Evolutionary conservation across 2,888 invertebrate genomes (phyloP), one percentile per base, ranked within the genome.

Genomic region (Synergus umbraculus): DNA sequence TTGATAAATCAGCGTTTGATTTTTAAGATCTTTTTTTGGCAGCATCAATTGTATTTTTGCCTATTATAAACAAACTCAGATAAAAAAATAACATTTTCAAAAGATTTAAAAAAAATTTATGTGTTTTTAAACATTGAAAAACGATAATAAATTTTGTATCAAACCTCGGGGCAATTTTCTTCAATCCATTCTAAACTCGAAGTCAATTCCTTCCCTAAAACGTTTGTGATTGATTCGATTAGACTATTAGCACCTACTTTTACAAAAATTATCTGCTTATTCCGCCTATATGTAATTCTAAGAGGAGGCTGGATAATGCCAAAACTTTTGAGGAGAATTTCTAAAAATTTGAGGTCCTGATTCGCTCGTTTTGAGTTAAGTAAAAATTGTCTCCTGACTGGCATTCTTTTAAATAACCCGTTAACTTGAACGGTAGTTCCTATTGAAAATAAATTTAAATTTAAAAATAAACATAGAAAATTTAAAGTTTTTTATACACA

Each of bases 331-430:
- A 95, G 87, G 4, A 94, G 85, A 29, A 88, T 91, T 88, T 94
- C 94, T 9, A 94, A 90, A 78, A 90, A 92, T 86, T 93, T 94
- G 43, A 95, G 83, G 81, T 94, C 94, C 77, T 94, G 93, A 81
- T 90, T 92, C 46, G 92, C 90, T 82, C 91, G 92, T 79, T 92
- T 93, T 1, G 88, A 86, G 41, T 92, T 91, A 77, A 89, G 92
- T 78, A 93, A 92, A 80, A 92, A 92, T 87, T 94, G 94, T 82
- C 93, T 92, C 18, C 95, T 90, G 0, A 95, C 95, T 18, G 95
- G 95, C 29, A 94, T 85, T 80, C 93, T 93, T 85, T 93, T 93
- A 87, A 95, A 95, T 65, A 95, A 87, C 80, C 93, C 90, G 46
- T 86, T 89, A 2, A 93, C 93, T 79, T 90, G 89, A 0, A 95